Evolutionary conservation across 2,888 invertebrate species (phyloP), one percentile per base, ranked within the genome.

Genomic region (Cerastoderma edule): DNA sequence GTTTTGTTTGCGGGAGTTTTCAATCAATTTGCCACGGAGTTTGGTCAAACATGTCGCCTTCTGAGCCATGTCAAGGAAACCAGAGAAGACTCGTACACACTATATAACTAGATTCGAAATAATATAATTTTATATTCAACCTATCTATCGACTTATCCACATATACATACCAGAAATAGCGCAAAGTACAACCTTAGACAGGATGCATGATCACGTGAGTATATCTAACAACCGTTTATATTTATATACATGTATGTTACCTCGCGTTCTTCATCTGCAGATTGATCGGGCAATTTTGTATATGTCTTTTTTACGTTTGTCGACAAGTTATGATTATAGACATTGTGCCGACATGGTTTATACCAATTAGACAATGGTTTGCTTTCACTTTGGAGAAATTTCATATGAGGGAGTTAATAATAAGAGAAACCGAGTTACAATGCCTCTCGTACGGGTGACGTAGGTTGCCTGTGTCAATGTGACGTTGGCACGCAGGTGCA

Each of bases 141-240:
- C n/a, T n/a, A n/a, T n/a, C n/a, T n/a, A n/a, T n/a, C n/a, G n/a
- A n/a, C n/a, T n/a, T n/a, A n/a, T n/a, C n/a, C n/a, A n/a, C n/a
- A n/a, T n/a, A n/a, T n/a, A n/a, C n/a, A n/a, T n/a, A n/a, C n/a
- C n/a, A n/a, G n/a, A n/a, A n/a, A n/a, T n/a, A 53, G 13, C 24
- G 24, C 27, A 53, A 22, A 10, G 13, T 53, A 27, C 27, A 53
- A 13, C 4, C 2, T 5, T 24, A 4, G 24, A 13, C 27, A 60
- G 19, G 39, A 75, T 75, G 75, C 75, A 75, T 54, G 75, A 75
- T 46, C 71, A 75, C 63, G 75, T 75, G 71, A 75, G 75, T 75
- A 64, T 16, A 33, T 2, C 32, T n/a, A n/a, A n/a, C n/a, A n/a
- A n/a, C n/a, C n/a, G n/a, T 68, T 30, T 50, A 35, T 22, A 32